A percentile compares a stretch with the other conserved stretches of the same genome.
These are phyloP conservation scores for Toxotes jaculatrix DNA, from an alignment of 2,113 vertebrate genomes.

Conservation along the genomic window DNA sequence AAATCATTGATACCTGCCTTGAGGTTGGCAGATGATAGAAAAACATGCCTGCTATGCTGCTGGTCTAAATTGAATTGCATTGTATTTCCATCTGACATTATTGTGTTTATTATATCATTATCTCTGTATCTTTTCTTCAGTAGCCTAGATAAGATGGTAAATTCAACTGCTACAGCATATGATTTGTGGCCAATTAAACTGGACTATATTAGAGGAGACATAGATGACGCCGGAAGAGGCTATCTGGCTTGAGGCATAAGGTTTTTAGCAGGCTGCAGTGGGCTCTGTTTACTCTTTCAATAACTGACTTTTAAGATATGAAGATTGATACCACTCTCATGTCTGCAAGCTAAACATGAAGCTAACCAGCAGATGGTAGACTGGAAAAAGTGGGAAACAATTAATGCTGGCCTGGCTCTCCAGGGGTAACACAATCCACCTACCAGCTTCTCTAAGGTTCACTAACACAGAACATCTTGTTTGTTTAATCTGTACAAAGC, in stretches of 20 bases:
- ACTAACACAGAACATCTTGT: too few relatives aligned
- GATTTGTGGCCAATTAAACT: slow-evolving; percentile 8
- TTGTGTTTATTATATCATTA: not conserved
- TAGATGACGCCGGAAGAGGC: not conserved
- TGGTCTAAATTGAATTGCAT: slow-evolving; percentile 19
- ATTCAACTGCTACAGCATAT: not conserved
- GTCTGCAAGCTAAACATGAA: not conserved
- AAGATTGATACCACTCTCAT: not conserved
- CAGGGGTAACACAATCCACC: not conserved
- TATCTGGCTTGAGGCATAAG: not conserved
- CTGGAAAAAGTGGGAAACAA: not conserved
- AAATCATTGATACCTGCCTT: not conserved
- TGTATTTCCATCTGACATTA: not conserved
- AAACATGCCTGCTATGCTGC: not conserved
- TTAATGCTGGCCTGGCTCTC: not conserved
- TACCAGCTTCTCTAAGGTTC: not conserved
- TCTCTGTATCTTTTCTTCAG: not conserved
- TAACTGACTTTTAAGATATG: not conserved
- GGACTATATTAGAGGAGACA: not conserved
- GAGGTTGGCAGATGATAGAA: not conserved
- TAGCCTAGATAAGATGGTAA: not conserved
- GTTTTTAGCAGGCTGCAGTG: not conserved
- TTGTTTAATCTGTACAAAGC: too few relatives aligned
- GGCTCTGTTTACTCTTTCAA: not conserved
- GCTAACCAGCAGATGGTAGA: not conserved